Percentiles rank a stretch among this genome's conserved stretches.
These are phyloP conservation scores for Apotomis capreana DNA, from an alignment of 2,888 invertebrate species.

Conservation along the genomic window DNA sequence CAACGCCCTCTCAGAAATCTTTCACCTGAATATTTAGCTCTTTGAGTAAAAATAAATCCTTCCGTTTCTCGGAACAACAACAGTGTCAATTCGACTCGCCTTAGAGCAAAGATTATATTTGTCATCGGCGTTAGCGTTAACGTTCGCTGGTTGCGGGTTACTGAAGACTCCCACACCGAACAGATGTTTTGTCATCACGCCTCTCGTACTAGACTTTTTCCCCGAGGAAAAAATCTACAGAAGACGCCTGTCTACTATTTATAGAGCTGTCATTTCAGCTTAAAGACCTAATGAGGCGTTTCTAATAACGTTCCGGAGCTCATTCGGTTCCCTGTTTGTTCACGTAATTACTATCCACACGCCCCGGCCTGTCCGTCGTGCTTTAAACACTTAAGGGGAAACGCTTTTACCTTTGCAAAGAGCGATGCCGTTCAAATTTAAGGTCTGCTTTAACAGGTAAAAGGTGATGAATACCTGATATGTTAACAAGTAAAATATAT, in stretches of 20 bases:
- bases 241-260: constrained; percentile 68
- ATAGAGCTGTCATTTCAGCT: constrained; percentile 78
- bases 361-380: constrained; percentile 46
- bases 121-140: constrained; percentile 77
- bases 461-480: neutral
- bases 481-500: neutral
- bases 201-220: constrained; percentile 61
- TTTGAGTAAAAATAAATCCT: constrained; percentile 81
- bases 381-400: constrained; percentile 40
- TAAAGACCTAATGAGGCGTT: constrained; percentile 81
- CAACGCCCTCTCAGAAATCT: constrained; percentile 78
- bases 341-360: constrained; percentile 69
- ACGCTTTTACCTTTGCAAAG: constrained; percentile 24
- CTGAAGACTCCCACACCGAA: constrained; percentile 61
- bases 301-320: constrained; percentile 75
- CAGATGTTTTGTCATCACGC: constrained; percentile 75
- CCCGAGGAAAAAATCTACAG: constrained; percentile 59
- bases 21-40: constrained; percentile 81
- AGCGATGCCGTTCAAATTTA: neutral
- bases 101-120: constrained; percentile 81
- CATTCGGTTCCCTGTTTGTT: constrained; percentile 72
- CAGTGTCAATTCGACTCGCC: constrained; percentile 78
- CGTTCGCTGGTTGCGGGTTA: constrained; percentile 69
- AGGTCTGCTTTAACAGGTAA: neutral
- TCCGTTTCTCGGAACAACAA: constrained; percentile 80